A percentile compares a stretch with the other conserved stretches of the same genome.
Evolutionary conservation across 2,888 invertebrate genomes (phyloP).

Genomic region (Volucella zonaria): DNA sequence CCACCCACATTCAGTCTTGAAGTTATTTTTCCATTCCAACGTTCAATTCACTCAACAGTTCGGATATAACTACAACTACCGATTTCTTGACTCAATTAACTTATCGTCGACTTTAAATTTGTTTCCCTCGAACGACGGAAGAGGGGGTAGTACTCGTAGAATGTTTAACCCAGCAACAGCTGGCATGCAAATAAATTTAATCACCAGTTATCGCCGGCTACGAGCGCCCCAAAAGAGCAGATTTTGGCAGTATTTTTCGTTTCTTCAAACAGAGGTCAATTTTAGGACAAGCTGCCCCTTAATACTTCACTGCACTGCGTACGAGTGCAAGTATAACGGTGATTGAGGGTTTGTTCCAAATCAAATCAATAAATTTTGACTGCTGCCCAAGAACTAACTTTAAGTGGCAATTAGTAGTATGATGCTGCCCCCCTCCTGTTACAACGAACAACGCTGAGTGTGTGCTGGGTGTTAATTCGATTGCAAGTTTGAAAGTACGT

Average conservation of each 20-base stretch:
- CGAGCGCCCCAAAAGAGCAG: constrained; percentile 13
- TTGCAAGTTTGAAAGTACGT: constrained; percentile 63
- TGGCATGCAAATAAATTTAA: constrained; percentile 35
- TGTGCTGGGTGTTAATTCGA: constrained; percentile 50
- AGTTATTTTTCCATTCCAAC: constrained; percentile 22
- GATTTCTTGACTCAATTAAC: constrained; percentile 17
- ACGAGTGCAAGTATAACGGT: too few species aligned
- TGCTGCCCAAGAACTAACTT: constrained; percentile 30
- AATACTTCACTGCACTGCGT: background rate
- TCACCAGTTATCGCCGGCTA: constrained; percentile 44
- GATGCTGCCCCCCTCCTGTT: background rate
- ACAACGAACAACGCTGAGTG: constrained; percentile 20
- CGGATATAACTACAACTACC: constrained; percentile 19
- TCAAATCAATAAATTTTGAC: constrained; percentile 42
- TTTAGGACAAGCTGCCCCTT: constrained; percentile 36
- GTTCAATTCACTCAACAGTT: constrained; percentile 19
- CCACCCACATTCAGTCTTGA: background rate
- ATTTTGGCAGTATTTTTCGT: background rate
- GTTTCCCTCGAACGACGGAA: background rate
- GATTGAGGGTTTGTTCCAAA: constrained; percentile 1
- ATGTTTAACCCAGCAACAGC: background rate
- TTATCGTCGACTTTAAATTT: constrained; percentile 17
- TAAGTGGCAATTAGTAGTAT: constrained; percentile 10
- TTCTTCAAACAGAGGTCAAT: constrained; percentile 44
- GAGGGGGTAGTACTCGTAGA: background rate